phyloP scores from a whole-genome alignment of 2,888 invertebrate genomes.

The Tinea trinotella region DNA sequence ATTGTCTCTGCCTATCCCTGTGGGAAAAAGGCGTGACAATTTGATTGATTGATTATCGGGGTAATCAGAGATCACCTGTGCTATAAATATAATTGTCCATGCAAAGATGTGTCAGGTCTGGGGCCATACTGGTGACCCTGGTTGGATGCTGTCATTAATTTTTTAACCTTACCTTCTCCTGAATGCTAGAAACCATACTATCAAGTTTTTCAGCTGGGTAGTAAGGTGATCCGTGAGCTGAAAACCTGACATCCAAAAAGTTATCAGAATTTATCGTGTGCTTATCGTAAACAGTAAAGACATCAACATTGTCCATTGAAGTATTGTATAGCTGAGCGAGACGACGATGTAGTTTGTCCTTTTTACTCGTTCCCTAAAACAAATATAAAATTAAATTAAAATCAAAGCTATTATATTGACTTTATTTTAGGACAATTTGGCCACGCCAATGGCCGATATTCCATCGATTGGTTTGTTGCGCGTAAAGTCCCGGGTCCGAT shows the following conservation, averaged over 20 bases:
- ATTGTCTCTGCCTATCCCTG: too few relatives aligned
- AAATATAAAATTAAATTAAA: neutral
- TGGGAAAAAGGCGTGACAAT: too few relatives aligned
- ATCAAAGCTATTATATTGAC: neutral
- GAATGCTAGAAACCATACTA: slow-evolving; percentile 82
- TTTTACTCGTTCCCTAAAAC: slow-evolving; percentile 77
- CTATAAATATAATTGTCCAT: too few relatives aligned
- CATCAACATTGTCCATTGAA: slow-evolving; percentile 87
- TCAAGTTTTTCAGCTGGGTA: slow-evolving; percentile 91
- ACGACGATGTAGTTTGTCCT: slow-evolving; percentile 75
- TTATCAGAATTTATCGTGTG: slow-evolving; percentile 70
- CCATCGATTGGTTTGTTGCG: too few relatives aligned
- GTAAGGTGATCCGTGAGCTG: slow-evolving; percentile 95
- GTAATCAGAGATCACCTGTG: too few relatives aligned
- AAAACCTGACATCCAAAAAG: slow-evolving; percentile 88
- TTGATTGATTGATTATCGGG: too few relatives aligned
- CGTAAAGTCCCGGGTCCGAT: too few relatives aligned
- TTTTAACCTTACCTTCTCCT: slow-evolving; percentile 72
- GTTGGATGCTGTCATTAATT: too few relatives aligned
- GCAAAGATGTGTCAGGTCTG: too few relatives aligned
- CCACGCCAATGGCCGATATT: too few relatives aligned
- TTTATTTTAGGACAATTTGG: slow-evolving; percentile 2
- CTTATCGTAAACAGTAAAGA: slow-evolving; percentile 90
- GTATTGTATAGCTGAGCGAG: slow-evolving; percentile 80
- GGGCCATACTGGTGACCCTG: too few relatives aligned